These are phyloP conservation scores for Acanthornis magna DNA, from an alignment of 2,797 vertebrate genomes.

Conservation along the genomic window DNA sequence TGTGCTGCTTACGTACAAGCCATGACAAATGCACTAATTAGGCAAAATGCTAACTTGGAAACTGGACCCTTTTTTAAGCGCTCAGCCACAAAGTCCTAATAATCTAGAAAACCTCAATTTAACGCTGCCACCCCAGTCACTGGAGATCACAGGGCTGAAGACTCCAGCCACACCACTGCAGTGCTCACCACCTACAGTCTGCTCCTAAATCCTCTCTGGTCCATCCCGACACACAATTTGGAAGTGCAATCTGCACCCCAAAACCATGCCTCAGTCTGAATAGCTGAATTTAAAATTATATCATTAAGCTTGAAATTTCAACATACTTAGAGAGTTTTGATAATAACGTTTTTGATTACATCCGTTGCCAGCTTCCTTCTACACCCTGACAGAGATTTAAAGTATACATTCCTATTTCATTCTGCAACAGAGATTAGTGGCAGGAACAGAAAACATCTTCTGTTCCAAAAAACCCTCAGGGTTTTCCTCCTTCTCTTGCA, in stretches of 20 bases:
- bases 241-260: neutral
- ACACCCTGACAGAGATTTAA: slow-evolving; percentile 54
- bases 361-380: slow-evolving; percentile 64
- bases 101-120: neutral
- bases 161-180: neutral
- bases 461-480: slow-evolving; percentile 42
- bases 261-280: neutral
- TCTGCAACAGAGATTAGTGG: slow-evolving; percentile 51
- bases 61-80: neutral
- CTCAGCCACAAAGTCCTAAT: neutral
- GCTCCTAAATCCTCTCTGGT: neutral
- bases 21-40: rapidly evolving
- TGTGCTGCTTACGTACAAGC: rapidly evolving
- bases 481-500: slow-evolving; percentile 45
- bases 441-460: slow-evolving; percentile 61
- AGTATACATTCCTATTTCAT: slow-evolving; percentile 49
- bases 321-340: slow-evolving; percentile 30
- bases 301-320: slow-evolving; percentile 5
- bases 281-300: neutral
- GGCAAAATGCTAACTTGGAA: neutral
- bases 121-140: neutral
- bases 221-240: rapidly evolving
- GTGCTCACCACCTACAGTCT: neutral
- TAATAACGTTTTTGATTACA: slow-evolving; percentile 37
- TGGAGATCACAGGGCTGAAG: neutral